These are phyloP conservation scores for Oplegnathus fasciatus DNA, from an alignment of 2,113 vertebrate genomes.

Conservation along the genomic window DNA sequence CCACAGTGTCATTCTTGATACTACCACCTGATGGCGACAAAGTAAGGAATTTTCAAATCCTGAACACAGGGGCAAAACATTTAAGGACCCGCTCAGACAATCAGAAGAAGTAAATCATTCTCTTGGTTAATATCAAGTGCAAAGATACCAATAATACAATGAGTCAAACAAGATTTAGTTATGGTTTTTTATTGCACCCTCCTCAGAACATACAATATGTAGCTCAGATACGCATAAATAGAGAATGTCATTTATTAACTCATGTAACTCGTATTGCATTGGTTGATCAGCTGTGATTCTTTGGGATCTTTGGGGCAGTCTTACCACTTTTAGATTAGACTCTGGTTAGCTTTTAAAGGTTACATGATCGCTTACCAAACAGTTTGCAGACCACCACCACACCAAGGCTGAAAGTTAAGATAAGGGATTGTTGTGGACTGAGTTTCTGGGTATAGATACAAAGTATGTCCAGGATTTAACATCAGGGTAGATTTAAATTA, in stretches of 20 bases:
- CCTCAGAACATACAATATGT: slow-evolving; percentile 56
- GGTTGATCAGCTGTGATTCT: slow-evolving; percentile 26
- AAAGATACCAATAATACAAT: slow-evolving; percentile 4
- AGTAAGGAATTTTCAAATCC: neutral
- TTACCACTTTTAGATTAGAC: neutral
- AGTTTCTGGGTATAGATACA: neutral
- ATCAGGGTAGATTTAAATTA: neutral
- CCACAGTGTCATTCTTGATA: neutral
- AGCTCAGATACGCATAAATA: slow-evolving; percentile 31
- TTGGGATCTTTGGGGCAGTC: slow-evolving; percentile 59
- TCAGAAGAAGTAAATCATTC: neutral
- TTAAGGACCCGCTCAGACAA: neutral
- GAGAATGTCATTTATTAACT: neutral
- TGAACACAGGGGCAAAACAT: neutral
- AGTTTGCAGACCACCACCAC: neutral
- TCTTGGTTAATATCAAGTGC: neutral
- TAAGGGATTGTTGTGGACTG: neutral
- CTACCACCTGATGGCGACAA: neutral
- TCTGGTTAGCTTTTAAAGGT: neutral
- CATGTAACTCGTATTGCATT: slow-evolving; percentile 24
- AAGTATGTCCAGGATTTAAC: neutral
- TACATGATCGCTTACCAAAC: neutral
- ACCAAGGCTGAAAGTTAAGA: neutral
- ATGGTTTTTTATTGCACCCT: slow-evolving; percentile 66
- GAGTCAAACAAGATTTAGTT: slow-evolving; percentile 18